Evolutionary conservation across 2,113 vertebrate genomes (phyloP).

Genomic region (Peucedramus taeniatus): DNA sequence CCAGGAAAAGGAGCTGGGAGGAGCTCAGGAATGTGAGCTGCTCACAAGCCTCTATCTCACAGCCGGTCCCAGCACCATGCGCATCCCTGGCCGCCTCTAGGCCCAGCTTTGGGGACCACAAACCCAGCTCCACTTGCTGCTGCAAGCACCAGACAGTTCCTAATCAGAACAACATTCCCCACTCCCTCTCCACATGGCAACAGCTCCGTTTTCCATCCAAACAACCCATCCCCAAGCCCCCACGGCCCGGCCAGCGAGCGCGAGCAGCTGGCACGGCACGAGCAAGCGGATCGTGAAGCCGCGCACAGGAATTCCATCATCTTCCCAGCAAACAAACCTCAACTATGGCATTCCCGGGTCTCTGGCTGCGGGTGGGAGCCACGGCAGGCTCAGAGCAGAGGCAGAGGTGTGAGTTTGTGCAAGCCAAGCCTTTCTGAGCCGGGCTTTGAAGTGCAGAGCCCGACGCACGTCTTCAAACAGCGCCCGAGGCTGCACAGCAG

Average conservation of each 20-base stretch:
- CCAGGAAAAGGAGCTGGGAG: neutral
- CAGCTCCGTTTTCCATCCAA: neutral
- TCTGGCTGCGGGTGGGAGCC: neutral
- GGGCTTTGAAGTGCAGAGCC: constrained; percentile 20
- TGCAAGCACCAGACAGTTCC: neutral
- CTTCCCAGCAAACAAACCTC: neutral
- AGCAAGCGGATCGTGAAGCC: neutral
- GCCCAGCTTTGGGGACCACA: neutral
- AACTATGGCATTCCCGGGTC: accelerated
- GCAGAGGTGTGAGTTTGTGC: neutral
- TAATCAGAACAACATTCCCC: neutral
- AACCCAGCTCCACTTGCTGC: neutral
- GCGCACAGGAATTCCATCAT: neutral
- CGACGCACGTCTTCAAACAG: neutral
- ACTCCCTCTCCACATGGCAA: neutral
- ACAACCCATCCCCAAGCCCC: neutral
- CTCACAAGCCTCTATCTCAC: neutral
- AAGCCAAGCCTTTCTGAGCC: constrained; percentile 18
- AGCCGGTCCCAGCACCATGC: accelerated
- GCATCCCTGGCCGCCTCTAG: neutral
- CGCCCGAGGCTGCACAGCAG: constrained; percentile 29
- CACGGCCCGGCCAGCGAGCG: accelerated
- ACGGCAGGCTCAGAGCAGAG: neutral
- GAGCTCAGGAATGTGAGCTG: neutral
- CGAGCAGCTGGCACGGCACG: neutral